phyloP scores from a whole-genome alignment of 2,797 vertebrate genomes.

The Falco peregrinus region DNA sequence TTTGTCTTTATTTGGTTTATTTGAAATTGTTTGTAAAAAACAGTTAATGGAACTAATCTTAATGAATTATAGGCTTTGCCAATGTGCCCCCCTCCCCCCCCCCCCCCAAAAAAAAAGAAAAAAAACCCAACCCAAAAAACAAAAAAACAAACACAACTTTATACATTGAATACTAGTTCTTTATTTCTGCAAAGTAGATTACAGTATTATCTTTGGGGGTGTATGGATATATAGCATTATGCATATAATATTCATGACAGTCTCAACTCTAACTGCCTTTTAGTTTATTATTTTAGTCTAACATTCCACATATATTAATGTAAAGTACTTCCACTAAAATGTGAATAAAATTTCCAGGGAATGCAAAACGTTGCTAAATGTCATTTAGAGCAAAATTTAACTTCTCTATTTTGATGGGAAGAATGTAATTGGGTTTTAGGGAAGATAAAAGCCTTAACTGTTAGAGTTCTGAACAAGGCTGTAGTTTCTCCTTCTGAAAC shows the following conservation, averaged over 20 bases:
- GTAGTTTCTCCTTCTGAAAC: background rate
- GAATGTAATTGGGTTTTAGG: background rate
- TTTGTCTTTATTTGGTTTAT: constrained; percentile 8
- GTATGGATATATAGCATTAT: background rate
- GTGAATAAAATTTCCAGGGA: background rate
- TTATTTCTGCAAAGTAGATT: background rate
- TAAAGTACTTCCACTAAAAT: background rate
- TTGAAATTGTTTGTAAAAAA: constrained; percentile 26
- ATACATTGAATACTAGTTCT: background rate
- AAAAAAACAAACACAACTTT: background rate
- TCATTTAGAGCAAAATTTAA: background rate
- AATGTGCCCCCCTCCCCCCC: accelerated
- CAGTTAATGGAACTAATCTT: background rate
- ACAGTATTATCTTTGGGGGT: background rate
- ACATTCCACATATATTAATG: background rate
- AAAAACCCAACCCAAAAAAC: too few relatives aligned
- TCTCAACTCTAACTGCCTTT: background rate
- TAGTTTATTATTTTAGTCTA: background rate
- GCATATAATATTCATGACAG: background rate
- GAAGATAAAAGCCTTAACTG: background rate
- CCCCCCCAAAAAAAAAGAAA: accelerated
- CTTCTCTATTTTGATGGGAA: background rate
- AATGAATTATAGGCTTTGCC: background rate
- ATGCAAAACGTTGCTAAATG: background rate
- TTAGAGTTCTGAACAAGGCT: background rate